Base-by-base conservation (phyloP, 2,888 invertebrate genomes). In the Proisotoma minuta region DNA sequence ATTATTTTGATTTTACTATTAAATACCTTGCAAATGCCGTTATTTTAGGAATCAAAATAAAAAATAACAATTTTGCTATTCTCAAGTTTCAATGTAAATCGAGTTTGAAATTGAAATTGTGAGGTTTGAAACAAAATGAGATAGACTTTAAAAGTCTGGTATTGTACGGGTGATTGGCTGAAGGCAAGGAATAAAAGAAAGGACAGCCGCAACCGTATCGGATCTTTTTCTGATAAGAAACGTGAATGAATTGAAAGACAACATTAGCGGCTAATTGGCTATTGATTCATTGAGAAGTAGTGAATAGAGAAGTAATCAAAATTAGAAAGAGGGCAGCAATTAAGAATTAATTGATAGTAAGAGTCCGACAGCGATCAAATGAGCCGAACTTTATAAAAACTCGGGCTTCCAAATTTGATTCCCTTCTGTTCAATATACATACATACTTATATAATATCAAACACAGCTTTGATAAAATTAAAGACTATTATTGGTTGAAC, bases 271-370 rank as follows among this genome's bases (percentile, higher is more conserved):
- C 60, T 66, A 66, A 66, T 66, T 66, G 63, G 60, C 66, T 60
- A 66, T 66, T 66, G 66, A 66, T 66, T 66, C 66, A 66, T 60
- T 63, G 66, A 66, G 59, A 29, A 18, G 50, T 4, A 39, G 54
- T 54, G 54, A 54, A 54, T 54, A 54, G 54, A 54, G 54, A 63
- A 66, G 60, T 61, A 66, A 66, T 66, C 66, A 60, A 59, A 59
- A 56, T 57, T 43, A 61, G 48, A 68, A 68, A 63, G 63, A 54
- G 65, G n/a, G n/a, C n/a, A 65, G 63, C 68, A 68, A 68, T 68
- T 63, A 68, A 65, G 60, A 54, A 60, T 65, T 68, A 68, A 68
- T 68, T 65, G 65, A 65, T 68, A 51, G 61, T 22, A 40, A 40
- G 61, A 28, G n/a, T 47, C 57, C 43, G 47, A 47, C 57, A 54